A percentile compares a stretch with the other conserved stretches of the same genome.
Evolutionary conservation across 2,888 invertebrate genomes (phyloP).

Genomic region (Drosophila ezoana): DNA sequence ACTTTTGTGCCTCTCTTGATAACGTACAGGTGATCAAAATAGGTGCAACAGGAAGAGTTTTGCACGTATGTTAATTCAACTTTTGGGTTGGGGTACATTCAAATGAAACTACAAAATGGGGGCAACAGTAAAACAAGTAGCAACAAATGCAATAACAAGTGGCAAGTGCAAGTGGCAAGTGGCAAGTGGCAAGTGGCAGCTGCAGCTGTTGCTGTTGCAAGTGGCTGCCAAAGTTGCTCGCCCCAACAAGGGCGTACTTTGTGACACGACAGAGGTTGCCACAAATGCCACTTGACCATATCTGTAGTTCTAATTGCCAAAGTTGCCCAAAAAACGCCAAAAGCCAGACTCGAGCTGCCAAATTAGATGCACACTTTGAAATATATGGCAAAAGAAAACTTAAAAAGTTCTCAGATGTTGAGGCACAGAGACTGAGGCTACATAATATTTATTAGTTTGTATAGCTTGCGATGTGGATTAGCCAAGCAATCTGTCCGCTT

Average conservation of each 20-base stretch:
- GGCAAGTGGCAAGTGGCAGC: neutral
- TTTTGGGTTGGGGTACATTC: too few species aligned
- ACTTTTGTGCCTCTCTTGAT: too few species aligned
- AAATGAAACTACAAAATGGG: slow-evolving; percentile 3
- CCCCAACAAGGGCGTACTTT: neutral
- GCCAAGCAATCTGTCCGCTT: slow-evolving; percentile 7
- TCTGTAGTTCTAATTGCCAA: slow-evolving; percentile 72
- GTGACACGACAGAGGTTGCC: slow-evolving; percentile 30
- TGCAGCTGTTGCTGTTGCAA: slow-evolving; percentile 31
- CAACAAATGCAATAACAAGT: slow-evolving; percentile 32
- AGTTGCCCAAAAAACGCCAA: slow-evolving; percentile 54
- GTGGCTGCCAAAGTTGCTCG: slow-evolving; percentile 31
- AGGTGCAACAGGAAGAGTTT: neutral
- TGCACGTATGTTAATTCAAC: neutral
- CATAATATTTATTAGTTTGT: slow-evolving; percentile 52
- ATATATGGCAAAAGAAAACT: slow-evolving; percentile 11
- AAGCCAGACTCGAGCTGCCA: slow-evolving; percentile 33
- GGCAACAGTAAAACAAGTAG: neutral
- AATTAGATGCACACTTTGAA: slow-evolving; percentile 59
- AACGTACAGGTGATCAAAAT: too few species aligned
- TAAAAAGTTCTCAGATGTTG: neutral
- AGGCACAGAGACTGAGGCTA: slow-evolving; percentile 21
- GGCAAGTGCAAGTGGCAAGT: neutral
- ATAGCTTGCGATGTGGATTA: slow-evolving; percentile 24
- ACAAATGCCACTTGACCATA: slow-evolving; percentile 52